Percentiles rank a stretch among this genome's conserved stretches.
Evolutionary conservation across 2,797 vertebrate genomes (phyloP).

Genomic region (Steatocranus sp.): DNA sequence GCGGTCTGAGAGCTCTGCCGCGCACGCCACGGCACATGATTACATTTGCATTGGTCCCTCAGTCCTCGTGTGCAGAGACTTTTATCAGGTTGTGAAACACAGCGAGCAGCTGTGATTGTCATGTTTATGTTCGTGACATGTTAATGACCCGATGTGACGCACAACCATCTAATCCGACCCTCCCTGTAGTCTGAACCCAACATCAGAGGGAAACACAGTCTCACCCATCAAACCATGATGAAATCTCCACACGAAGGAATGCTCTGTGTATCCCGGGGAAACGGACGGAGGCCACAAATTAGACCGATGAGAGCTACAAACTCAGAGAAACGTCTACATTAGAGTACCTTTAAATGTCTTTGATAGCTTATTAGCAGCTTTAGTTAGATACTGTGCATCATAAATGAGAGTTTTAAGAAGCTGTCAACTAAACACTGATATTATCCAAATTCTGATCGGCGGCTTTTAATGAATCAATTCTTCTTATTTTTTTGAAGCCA

Average conservation of each 20-base stretch:
- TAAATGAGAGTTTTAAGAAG: background rate
- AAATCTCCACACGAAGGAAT: background rate
- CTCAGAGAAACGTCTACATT: background rate
- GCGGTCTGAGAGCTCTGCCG: background rate
- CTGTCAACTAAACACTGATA: background rate
- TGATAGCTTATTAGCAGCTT: slow-evolving; percentile 15
- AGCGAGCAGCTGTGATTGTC: background rate
- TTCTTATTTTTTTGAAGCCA: background rate
- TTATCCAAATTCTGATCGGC: background rate
- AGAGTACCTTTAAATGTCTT: slow-evolving; percentile 25
- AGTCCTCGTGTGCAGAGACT: background rate
- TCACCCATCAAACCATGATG: background rate
- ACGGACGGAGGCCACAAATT: background rate
- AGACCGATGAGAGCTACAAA: background rate
- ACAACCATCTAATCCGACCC: background rate
- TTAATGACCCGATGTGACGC: background rate
- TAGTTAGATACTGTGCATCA: background rate
- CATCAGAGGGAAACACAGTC: background rate
- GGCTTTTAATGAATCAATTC: background rate
- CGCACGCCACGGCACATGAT: background rate
- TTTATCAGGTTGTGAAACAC: background rate
- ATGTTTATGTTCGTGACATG: background rate
- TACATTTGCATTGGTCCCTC: background rate
- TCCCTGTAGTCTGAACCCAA: background rate
- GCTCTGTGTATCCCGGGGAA: background rate